Evolutionary conservation across 2,113 vertebrate species (phyloP), one percentile per base, ranked within the genome.

Genomic region (Colinus virginianus): DNA sequence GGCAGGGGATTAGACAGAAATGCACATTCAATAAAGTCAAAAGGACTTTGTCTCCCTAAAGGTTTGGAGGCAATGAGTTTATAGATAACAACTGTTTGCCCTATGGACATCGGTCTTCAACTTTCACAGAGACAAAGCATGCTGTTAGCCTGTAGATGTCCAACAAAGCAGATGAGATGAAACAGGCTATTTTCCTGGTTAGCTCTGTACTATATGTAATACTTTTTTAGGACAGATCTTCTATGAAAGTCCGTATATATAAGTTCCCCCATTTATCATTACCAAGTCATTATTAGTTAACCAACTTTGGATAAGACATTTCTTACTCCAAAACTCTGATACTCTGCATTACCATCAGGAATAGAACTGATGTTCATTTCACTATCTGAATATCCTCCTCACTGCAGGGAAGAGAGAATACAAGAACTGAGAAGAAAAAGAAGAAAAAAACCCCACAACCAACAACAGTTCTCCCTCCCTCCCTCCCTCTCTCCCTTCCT

Each of bases 11-110:
- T 94, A 96, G 84, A 88, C 75, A 95, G 93, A 96, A 97, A 93
- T 74, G 74, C 72, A 79, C 84, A 80, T 96, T 96, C 94, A 93
- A 94, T 96, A 95, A 97, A 97, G 92, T 93, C 92, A 94, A 95
- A 87, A 91, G 93, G 86, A 95, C 94, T 97, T 94, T 95, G 86
- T 95, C 64, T 96, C 95, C 91, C 92, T 92, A 93, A 95, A 96
- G 94, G 48, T 94, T 68, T 90, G 92, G 86, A 76, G 94, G 91
- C 96, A 97, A 97, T 91, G 78, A 92, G 64, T 96, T 96, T 96
- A 90, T 87, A 97, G 97, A 78, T 96, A 97, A 88, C 86, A 88
- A 90, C 68, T 88, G 78, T 87, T 92, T 95, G 96, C 90, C 95
- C 92, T 92, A 51, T 43, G 43, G 91, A 95, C 81, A 94, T 88